Evolutionary conservation across 2,888 invertebrate species (phyloP).

Genomic region (Perizoma affinitatum): DNA sequence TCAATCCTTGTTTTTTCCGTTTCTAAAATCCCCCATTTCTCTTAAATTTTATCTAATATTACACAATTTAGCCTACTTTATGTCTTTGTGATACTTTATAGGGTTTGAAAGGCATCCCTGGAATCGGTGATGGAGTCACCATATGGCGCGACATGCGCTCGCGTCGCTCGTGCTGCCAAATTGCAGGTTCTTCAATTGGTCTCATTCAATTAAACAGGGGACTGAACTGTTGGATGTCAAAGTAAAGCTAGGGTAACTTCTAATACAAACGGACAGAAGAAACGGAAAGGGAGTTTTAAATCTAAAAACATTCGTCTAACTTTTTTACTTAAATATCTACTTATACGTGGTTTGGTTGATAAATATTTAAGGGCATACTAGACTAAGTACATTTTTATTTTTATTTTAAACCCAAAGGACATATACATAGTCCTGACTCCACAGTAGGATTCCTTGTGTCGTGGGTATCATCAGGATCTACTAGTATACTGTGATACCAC

Average conservation of each 20-base stretch:
- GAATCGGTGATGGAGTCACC: constrained; percentile 62
- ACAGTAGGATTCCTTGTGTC: too few species aligned
- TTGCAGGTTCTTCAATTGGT: constrained; percentile 78
- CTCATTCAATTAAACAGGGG: constrained; percentile 68
- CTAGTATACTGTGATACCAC: too few species aligned
- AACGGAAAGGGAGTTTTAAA: constrained; percentile 16
- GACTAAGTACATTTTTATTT: too few species aligned
- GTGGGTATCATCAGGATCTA: too few species aligned
- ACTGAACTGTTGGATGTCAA: constrained; percentile 50
- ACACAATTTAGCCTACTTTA: constrained; percentile 25
- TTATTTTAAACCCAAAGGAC: too few species aligned
- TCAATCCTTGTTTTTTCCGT: too few species aligned
- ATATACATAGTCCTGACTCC: too few species aligned
- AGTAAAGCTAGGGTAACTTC: constrained; percentile 43
- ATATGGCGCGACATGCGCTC: constrained; percentile 75
- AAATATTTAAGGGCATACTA: constrained; percentile 23
- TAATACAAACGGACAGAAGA: constrained; percentile 31
- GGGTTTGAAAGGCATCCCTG: constrained; percentile 59
- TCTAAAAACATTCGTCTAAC: constrained; percentile 6
- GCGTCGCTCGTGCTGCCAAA: constrained; percentile 66
- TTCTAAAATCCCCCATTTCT: too few species aligned
- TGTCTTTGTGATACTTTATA: constrained; percentile 41
- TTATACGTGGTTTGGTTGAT: too few species aligned
- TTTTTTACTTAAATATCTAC: too few species aligned
- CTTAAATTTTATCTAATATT: not conserved